These are phyloP conservation scores for Podabrus alpinus DNA, from an alignment of 2,888 invertebrate genomes.

Conservation along the genomic window DNA sequence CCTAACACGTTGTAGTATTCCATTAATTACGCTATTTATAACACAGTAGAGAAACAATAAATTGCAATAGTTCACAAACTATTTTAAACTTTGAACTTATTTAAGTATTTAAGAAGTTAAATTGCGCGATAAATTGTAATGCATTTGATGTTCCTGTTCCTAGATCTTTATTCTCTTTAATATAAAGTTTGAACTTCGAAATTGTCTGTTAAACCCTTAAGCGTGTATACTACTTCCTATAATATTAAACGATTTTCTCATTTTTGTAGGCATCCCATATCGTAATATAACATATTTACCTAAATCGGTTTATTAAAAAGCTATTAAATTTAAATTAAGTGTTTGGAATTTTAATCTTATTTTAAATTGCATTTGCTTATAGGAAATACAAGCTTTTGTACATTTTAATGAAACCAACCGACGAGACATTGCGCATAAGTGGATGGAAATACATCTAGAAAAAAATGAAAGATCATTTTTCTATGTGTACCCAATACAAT, in stretches of 20 bases:
- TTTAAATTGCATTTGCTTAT: background rate
- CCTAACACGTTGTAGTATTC: background rate
- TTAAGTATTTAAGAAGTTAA: background rate
- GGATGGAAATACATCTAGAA: background rate
- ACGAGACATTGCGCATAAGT: background rate
- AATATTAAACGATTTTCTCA: background rate
- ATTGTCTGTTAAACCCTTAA: background rate
- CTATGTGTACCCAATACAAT: background rate
- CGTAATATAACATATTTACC: background rate
- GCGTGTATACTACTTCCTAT: background rate
- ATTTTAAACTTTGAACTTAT: background rate
- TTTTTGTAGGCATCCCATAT: background rate
- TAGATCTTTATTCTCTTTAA: background rate
- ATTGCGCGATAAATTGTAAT: background rate
- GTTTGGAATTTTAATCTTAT: background rate
- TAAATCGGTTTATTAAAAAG: background rate
- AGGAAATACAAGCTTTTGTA: background rate
- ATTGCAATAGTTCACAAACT: background rate
- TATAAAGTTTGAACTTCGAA: background rate
- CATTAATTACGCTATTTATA: background rate
- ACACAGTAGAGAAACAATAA: background rate
- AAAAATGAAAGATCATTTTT: background rate
- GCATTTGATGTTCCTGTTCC: background rate
- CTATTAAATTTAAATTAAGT: background rate
- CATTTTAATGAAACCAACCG: background rate